Evolutionary conservation across 1,140 invertebrate genomes (phyloP).

Genomic region (Drosophila lacteicornis): DNA sequence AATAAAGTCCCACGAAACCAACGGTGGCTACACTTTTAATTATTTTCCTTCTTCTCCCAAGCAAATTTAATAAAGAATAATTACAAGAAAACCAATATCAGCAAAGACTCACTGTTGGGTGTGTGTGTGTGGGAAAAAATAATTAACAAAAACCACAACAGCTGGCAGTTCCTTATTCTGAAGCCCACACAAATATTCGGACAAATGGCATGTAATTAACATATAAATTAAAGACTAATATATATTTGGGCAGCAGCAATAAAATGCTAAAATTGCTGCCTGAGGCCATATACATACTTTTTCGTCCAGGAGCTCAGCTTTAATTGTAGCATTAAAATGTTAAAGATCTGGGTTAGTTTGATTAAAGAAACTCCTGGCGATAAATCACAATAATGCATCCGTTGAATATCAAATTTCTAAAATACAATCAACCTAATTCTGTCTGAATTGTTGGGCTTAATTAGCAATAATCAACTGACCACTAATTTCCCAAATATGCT

Average conservation of each 20-base stretch:
- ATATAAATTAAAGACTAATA: slow-evolving; percentile 78
- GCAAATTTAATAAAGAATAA: slow-evolving; percentile 81
- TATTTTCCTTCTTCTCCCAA: slow-evolving; percentile 51
- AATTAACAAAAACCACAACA: slow-evolving; percentile 75
- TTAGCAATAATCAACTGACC: slow-evolving; percentile 53
- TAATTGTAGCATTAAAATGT: background rate
- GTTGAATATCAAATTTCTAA: background rate
- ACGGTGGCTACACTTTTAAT: slow-evolving; percentile 64
- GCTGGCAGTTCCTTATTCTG: slow-evolving; percentile 28
- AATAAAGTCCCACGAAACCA: slow-evolving; percentile 62
- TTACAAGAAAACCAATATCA: slow-evolving; percentile 66
- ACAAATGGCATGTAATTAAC: slow-evolving; percentile 70
- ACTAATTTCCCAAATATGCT: slow-evolving; percentile 1
- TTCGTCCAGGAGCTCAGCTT: background rate
- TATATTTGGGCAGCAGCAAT: slow-evolving; percentile 59
- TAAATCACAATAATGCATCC: background rate
- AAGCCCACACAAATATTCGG: slow-evolving; percentile 9
- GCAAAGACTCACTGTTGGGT: slow-evolving; percentile 23
- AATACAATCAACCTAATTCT: background rate
- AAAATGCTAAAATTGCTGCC: slow-evolving; percentile 54
- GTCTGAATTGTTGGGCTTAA: slow-evolving; percentile 32
- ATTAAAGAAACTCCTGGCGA: background rate
- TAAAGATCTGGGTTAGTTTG: background rate
- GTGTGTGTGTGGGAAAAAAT: slow-evolving; percentile 49
- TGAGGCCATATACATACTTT: background rate